Evolutionary conservation across 23 tunicate genomes (phyloP).

Genomic region (Trididemnum clinides): DNA sequence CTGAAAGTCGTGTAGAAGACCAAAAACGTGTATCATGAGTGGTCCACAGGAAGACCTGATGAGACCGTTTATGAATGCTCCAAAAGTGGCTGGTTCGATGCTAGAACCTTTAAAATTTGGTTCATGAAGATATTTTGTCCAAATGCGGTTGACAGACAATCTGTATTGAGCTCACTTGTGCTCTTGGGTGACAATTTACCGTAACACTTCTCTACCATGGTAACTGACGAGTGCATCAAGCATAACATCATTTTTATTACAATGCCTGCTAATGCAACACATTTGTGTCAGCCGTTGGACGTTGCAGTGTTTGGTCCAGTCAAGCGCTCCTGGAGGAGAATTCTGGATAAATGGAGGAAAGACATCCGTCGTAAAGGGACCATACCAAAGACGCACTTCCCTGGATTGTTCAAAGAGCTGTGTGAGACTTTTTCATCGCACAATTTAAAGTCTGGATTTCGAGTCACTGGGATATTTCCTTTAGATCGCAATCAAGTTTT

Average conservation of each 20-base stretch:
- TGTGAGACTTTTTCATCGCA: neutral
- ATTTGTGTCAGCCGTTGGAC: constrained; percentile 18
- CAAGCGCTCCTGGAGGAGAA: neutral
- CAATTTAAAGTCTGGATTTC: neutral
- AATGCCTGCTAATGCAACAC: constrained; percentile 19
- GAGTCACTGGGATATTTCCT: neutral
- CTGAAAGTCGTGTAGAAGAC: constrained; percentile 37
- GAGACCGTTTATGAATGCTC: constrained; percentile 19
- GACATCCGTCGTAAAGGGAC: constrained; percentile 1
- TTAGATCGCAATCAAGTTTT: constrained; percentile 15
- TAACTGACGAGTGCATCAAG: neutral
- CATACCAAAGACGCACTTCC: neutral
- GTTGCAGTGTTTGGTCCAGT: constrained; percentile 26
- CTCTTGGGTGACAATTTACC: constrained; percentile 21
- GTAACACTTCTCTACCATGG: neutral
- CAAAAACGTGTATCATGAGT: neutral
- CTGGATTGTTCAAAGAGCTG: neutral
- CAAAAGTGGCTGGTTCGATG: constrained; percentile 16
- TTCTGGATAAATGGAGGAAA: constrained; percentile 15
- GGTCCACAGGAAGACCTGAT: constrained; percentile 8
- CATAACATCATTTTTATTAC: neutral
- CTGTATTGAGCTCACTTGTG: neutral
- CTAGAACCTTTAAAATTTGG: constrained; percentile 13
- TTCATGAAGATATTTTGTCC: neutral
- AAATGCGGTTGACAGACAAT: neutral